Evolutionary conservation across 2,113 vertebrate species (phyloP), one percentile per base, ranked within the genome.

Genomic region (Oceanites oceanicus): DNA sequence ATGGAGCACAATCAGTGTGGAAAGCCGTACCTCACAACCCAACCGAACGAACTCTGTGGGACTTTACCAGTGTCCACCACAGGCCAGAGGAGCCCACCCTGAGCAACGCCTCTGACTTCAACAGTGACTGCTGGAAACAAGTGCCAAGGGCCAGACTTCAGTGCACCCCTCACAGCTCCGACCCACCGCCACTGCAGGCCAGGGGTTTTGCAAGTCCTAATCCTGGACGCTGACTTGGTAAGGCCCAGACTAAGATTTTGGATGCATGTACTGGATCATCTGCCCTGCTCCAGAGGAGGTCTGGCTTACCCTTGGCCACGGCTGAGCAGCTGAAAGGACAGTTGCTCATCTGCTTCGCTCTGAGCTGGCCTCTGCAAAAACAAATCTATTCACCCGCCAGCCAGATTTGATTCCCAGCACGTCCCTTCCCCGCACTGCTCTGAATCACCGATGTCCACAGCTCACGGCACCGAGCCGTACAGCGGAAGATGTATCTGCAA

Each of bases 211-310:
- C 13, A 36, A n/a, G 18, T 40, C 47, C 61, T 45, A 29, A n/a
- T 8, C 27, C 65, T 11, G 20, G 22, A 29, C 7, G 7, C 6
- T 4, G 30, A 21, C 32, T 10, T 3, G 38, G 42, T 2, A 44
- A 74, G 36, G 15, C 50, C 34, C 6, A 8, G 47, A 18, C 7
- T n/a, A 12, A 32, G 23, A 13, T 47, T 52, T 17, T 19, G 42
- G 61, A 26, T 20, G 12, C 13, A 1, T 1, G 12, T 10, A 2
- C n/a, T 6, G 29, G 25, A 15, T 22, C 2, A 5, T 4, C 18
- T 3, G 5, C 49, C 30, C 10, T 8, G 32, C 21, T 63, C 38
- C 27, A 32, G 65, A 45, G 45, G 19, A 76, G 53, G 18, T 17
- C 53, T 73, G 59, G 7, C 36, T 83, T 49, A 42, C 42, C 67